Evolutionary conservation across 2,797 vertebrate species (phyloP).

Genomic region (Telmatherina bonti): DNA sequence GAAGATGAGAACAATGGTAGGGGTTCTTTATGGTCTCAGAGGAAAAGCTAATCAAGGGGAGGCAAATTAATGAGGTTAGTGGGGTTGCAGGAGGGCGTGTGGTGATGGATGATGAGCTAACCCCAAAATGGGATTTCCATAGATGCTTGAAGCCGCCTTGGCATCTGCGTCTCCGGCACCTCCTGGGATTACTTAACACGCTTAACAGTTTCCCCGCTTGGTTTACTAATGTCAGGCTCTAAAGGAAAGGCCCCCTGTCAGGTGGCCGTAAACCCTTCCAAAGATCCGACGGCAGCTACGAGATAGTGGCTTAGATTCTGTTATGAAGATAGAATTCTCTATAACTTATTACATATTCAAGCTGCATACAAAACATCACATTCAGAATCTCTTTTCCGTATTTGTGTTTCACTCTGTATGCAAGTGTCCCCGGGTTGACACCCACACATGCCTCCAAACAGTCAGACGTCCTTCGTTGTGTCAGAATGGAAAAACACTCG

Average conservation of each 20-base stretch:
- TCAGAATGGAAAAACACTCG: slow-evolving; percentile 41
- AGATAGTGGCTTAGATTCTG: slow-evolving; percentile 44
- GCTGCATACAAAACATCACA: slow-evolving; percentile 46
- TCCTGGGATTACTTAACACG: slow-evolving; percentile 70
- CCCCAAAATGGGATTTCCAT: slow-evolving; percentile 64
- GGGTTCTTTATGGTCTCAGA: slow-evolving; percentile 66
- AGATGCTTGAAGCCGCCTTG: slow-evolving; percentile 50
- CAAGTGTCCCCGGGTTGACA: slow-evolving; percentile 51
- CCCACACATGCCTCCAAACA: slow-evolving; percentile 58
- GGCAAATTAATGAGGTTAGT: slow-evolving; percentile 80
- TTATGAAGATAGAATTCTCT: slow-evolving; percentile 45
- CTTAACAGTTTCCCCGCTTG: slow-evolving; percentile 73
- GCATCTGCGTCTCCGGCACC: slow-evolving; percentile 49
- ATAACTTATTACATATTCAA: slow-evolving; percentile 61
- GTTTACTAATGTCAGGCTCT: slow-evolving; percentile 66
- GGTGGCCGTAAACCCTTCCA: slow-evolving; percentile 7
- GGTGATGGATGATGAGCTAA: slow-evolving; percentile 76
- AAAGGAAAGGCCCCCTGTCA: slow-evolving; percentile 39
- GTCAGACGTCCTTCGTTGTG: slow-evolving; percentile 51
- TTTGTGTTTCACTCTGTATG: slow-evolving; percentile 50
- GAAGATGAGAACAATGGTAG: slow-evolving; percentile 66
- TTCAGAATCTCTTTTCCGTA: slow-evolving; percentile 46
- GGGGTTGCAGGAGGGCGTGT: slow-evolving; percentile 51
- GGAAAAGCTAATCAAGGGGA: slow-evolving; percentile 74
- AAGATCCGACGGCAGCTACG: slow-evolving; percentile 41